Conservation (phyloP, 2,113 vertebrate genomes). For the human (Homo sapiens) region GRCh38 chr21:29980501-29981000, state of each 20-base stretch:
- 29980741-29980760: not conserved
- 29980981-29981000: not conserved
- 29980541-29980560: not conserved
- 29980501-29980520: not conserved
- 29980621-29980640: not conserved
- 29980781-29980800: too few relatives aligned
- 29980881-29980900: accelerated
- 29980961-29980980: not conserved
- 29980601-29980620: not conserved
- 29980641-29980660: not conserved
- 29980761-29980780: not conserved
- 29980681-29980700: not conserved
- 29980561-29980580: not conserved
- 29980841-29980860: accelerated
- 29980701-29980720: not conserved
- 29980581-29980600: not conserved
- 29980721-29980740: not conserved
- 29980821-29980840: not conserved
- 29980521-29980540: not conserved
- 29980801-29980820: too few relatives aligned
- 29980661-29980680: not conserved
- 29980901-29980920: not conserved
- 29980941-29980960: not conserved
- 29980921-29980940: not conserved
- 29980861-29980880: too few relatives aligned